Evolutionary conservation across 2,113 vertebrate species (phyloP).

Genomic region (Ahaetulla prasina): DNA sequence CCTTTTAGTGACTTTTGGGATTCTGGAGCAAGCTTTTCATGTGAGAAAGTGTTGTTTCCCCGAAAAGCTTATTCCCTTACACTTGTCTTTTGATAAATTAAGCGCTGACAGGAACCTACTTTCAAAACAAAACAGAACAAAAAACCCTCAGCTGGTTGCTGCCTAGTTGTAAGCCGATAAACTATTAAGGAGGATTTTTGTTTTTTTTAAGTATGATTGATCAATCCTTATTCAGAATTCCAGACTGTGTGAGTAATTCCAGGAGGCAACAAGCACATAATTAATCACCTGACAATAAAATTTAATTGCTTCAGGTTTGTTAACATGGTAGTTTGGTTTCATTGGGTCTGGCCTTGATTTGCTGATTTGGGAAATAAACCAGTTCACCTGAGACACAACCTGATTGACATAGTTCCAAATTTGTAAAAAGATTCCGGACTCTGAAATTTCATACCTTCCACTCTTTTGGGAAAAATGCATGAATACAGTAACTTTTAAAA

Average conservation of each 20-base stretch:
- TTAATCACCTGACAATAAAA: conserved; percentile 28
- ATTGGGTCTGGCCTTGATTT: neutral
- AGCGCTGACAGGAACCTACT: conserved; percentile 20
- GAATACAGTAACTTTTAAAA: neutral
- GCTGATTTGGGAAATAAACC: neutral
- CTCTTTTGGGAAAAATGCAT: neutral
- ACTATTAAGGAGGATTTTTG: conserved; percentile 25
- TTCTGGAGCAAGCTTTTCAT: conserved; percentile 22
- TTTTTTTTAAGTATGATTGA: conserved; percentile 30
- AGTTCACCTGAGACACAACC: neutral
- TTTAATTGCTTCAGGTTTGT: conserved; percentile 29
- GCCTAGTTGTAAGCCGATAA: conserved; percentile 22
- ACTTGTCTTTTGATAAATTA: conserved; percentile 29
- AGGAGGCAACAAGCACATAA: conserved; percentile 26
- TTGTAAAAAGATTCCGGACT: neutral
- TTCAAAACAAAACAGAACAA: neutral
- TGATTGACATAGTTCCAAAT: neutral
- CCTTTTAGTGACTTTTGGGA: neutral
- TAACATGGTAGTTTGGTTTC: neutral
- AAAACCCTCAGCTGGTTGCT: conserved; percentile 14
- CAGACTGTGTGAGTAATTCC: conserved; percentile 14
- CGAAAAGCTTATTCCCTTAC: conserved; percentile 12
- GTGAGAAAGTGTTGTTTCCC: neutral
- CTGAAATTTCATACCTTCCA: neutral
- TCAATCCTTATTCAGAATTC: conserved; percentile 21